phyloP scores from a whole-genome alignment of 2,113 vertebrate genomes.

The Athene noctua region DNA sequence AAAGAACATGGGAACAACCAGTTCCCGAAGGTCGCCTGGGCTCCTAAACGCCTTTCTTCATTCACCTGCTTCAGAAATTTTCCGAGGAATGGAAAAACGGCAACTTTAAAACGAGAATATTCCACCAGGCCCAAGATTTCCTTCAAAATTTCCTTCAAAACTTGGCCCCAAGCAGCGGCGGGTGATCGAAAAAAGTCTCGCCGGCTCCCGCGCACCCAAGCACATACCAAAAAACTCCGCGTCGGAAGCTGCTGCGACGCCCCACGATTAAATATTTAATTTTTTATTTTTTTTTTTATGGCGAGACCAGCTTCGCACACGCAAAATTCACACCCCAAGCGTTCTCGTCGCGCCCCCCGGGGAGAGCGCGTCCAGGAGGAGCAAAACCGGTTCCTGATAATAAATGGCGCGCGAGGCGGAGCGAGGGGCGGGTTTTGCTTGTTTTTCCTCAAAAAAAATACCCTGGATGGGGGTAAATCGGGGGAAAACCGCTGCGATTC shows the following conservation, averaged over 20 bases:
- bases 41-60: no score
- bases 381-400: not conserved
- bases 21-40: no score
- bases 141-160: no score
- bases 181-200: no score
- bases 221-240: not conserved
- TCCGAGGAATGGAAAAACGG: no score
- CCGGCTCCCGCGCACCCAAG: not conserved
- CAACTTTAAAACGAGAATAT: no score
- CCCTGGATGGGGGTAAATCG: not conserved
- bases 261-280: not conserved
- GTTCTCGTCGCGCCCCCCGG: not conserved
- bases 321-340: not conserved
- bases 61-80: no score
- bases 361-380: not conserved
- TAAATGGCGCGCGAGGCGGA: not conserved
- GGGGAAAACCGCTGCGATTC: fast-evolving
- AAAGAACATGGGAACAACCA: no score
- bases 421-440: not conserved
- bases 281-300: not conserved
- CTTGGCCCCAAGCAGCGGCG: not conserved
- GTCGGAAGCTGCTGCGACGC: not conserved
- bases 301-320: not conserved
- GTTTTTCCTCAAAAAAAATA: no score
- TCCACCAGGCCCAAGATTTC: no score